These are phyloP conservation scores for Cyprinella venusta DNA, from an alignment of 2,797 vertebrate genomes.

Conservation along the genomic window DNA sequence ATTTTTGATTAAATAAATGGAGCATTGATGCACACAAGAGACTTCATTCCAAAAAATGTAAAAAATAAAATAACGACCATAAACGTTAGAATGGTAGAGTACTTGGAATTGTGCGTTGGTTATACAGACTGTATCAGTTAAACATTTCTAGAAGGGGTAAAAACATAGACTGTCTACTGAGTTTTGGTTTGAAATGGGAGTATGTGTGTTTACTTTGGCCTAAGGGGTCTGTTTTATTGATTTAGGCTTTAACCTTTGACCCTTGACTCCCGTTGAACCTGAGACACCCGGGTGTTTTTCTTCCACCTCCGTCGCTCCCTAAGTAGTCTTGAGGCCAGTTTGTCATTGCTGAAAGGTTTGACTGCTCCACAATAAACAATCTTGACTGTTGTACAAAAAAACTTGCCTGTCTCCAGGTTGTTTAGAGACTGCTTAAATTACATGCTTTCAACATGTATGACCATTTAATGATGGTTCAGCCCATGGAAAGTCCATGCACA, in stretches of 20 bases:
- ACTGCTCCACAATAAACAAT: slow-evolving; percentile 47
- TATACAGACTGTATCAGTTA: neutral
- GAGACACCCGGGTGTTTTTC: slow-evolving; percentile 58
- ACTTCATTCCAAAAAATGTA: neutral
- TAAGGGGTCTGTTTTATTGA: slow-evolving; percentile 55
- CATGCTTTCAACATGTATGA: slow-evolving; percentile 46
- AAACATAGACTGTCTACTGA: neutral
- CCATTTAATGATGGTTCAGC: slow-evolving; percentile 46
- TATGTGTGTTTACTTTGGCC: slow-evolving; percentile 48
- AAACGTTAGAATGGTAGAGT: neutral
- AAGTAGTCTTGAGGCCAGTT: slow-evolving; percentile 42
- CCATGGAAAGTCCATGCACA: slow-evolving; percentile 20
- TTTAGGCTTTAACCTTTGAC: slow-evolving; percentile 52
- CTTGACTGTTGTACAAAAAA: slow-evolving; percentile 39
- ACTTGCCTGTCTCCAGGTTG: slow-evolving; percentile 19
- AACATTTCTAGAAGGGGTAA: neutral
- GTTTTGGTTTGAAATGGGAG: slow-evolving; percentile 43
- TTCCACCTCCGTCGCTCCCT: slow-evolving; percentile 41
- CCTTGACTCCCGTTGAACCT: slow-evolving; percentile 53
- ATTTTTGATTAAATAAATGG: neutral
- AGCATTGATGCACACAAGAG: neutral
- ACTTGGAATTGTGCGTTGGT: neutral
- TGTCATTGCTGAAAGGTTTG: slow-evolving; percentile 29
- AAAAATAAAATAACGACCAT: neutral
- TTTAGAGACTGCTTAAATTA: slow-evolving; percentile 52